Evolutionary conservation across 2,888 invertebrate species (phyloP).

Genomic region (Parelbella ahira): DNA sequence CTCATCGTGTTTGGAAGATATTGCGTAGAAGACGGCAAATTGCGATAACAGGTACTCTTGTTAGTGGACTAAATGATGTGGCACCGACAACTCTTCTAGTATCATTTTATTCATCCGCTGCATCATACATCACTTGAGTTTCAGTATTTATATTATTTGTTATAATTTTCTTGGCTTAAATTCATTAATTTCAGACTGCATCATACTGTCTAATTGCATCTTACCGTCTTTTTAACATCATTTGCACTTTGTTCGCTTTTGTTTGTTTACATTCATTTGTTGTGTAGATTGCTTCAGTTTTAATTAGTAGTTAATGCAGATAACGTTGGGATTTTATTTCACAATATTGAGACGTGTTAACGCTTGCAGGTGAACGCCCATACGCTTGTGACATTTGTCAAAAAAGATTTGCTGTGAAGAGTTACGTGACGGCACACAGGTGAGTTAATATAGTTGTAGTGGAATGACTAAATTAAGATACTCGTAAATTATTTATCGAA

Average conservation of each 20-base stretch:
- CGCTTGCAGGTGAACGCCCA: constrained; percentile 84
- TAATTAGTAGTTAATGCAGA: constrained; percentile 1
- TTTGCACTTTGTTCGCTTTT: constrained; percentile 51
- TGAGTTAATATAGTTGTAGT: constrained; percentile 34
- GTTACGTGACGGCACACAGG: constrained; percentile 89
- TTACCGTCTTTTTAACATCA: constrained; percentile 78
- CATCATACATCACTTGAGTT: constrained; percentile 57
- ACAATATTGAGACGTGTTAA: constrained; percentile 10
- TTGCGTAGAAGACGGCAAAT: constrained; percentile 70
- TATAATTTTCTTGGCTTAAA: constrained; percentile 59
- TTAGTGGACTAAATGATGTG: constrained; percentile 62
- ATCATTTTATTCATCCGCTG: constrained; percentile 52
- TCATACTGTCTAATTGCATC: constrained; percentile 70
- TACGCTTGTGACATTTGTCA: constrained; percentile 90
- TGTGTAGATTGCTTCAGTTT: constrained; percentile 13
- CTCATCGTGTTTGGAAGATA: constrained; percentile 34
- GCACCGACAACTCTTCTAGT: constrained; percentile 69
- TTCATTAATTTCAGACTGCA: constrained; percentile 68
- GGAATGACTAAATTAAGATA: no score
- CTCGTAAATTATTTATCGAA: no score
- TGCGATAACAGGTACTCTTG: constrained; percentile 57
- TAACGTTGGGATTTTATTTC: not conserved
- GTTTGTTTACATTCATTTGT: constrained; percentile 35
- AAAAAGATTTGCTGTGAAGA: constrained; percentile 90
- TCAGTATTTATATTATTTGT: constrained; percentile 51